A percentile compares a stretch with the other conserved stretches of the same genome.
Conservation (phyloP, 2,113 vertebrate genomes). For the Hipposideros armiger region DNA sequence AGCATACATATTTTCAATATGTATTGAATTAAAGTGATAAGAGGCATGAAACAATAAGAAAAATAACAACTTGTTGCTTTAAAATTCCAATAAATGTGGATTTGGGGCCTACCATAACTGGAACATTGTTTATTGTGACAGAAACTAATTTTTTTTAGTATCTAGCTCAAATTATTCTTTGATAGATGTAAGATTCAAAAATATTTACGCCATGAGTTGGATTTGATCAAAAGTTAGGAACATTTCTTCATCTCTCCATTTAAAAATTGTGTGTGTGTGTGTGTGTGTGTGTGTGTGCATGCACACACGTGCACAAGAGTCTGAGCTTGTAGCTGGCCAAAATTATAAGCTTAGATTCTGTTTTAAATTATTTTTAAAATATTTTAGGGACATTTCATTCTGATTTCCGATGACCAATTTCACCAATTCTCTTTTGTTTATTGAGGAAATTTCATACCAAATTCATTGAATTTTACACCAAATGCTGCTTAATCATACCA, state of each 20-base stretch:
- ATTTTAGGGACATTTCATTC: not conserved
- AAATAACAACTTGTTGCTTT: not conserved
- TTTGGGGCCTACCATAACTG: not conserved
- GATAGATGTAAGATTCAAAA: not conserved
- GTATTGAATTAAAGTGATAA: not conserved
- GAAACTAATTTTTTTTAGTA: not conserved
- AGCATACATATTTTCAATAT: not conserved
- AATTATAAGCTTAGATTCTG: not conserved
- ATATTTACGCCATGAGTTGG: not conserved
- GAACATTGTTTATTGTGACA: not conserved
- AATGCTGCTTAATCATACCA: not conserved
- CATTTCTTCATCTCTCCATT: not conserved
- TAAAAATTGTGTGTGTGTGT: not conserved
- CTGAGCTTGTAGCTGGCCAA: not conserved
- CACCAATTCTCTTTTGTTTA: not conserved
- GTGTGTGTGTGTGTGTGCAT: not conserved
- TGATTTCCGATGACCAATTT: not conserved
- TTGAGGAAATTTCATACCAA: not conserved
- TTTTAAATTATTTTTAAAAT: conserved; percentile 5
- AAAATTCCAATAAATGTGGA: not conserved
- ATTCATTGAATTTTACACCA: not conserved
- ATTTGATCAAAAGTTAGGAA: not conserved
- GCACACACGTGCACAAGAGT: not conserved
- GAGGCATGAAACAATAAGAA: not conserved
- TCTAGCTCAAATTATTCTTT: conserved; percentile 21